phyloP scores from a whole-genome alignment of 2,888 invertebrate species.

The Plutella xylostella region DNA sequence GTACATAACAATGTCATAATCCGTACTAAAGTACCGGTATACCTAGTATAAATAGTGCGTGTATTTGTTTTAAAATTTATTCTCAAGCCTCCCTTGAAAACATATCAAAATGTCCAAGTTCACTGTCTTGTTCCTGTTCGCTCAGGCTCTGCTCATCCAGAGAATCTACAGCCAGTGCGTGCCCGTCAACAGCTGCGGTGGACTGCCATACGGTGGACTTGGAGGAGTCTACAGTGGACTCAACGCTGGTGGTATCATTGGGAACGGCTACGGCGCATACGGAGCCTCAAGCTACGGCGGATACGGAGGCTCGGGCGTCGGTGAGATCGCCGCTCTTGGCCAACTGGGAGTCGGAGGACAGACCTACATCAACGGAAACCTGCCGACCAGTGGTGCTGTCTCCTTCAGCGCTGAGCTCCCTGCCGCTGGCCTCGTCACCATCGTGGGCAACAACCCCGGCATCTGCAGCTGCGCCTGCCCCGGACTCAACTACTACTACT shows the following conservation, averaged over 20 bases:
- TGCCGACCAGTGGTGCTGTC: background rate
- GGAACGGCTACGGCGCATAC: background rate
- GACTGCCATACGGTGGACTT: background rate
- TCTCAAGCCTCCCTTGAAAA: too few relatives aligned
- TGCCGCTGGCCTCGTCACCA: background rate
- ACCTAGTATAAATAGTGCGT: too few relatives aligned
- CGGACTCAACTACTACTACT: too few relatives aligned
- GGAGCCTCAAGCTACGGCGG: too few relatives aligned
- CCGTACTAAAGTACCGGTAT: too few relatives aligned
- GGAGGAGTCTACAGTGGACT: background rate
- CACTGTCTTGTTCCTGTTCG: background rate
- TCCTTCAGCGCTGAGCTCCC: conserved; percentile 1
- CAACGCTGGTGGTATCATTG: background rate
- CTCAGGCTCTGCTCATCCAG: background rate
- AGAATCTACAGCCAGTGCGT: background rate
- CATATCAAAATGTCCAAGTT: background rate
- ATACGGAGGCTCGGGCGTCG: conserved; percentile 4
- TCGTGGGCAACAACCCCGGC: background rate
- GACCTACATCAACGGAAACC: background rate
- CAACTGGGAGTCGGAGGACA: background rate
- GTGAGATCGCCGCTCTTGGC: background rate
- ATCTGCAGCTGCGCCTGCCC: too few relatives aligned
- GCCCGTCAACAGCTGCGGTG: background rate
- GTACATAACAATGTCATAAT: too few relatives aligned
- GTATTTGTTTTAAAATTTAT: too few relatives aligned